These are phyloP conservation scores for Drosophila suzukii DNA, from an alignment of 1,140 invertebrate species.

Conservation along the genomic window DNA sequence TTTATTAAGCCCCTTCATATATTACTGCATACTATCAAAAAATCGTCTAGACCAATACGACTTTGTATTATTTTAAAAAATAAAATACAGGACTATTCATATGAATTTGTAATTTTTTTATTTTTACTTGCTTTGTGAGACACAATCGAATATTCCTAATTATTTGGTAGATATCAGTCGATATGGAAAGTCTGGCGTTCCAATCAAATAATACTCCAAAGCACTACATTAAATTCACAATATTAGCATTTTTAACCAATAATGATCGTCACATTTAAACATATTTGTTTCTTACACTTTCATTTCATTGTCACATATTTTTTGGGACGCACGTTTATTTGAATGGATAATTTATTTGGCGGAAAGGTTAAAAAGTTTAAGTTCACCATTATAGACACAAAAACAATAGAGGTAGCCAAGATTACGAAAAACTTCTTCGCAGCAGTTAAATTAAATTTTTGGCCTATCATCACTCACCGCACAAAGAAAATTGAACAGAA, in stretches of 20 bases:
- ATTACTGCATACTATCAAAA: neutral
- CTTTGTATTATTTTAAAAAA: too few relatives aligned
- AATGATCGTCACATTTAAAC: too few relatives aligned
- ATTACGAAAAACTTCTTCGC: neutral
- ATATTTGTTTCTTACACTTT: neutral
- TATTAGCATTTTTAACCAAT: too few relatives aligned
- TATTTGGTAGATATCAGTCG: too few relatives aligned
- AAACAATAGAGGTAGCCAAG: neutral
- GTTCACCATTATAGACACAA: neutral
- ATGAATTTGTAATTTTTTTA: neutral
- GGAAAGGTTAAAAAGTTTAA: too few relatives aligned
- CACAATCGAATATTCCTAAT: too few relatives aligned
- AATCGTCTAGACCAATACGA: neutral
- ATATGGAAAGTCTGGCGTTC: too few relatives aligned
- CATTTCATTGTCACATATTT: neutral
- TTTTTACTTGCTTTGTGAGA: neutral
- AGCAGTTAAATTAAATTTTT: neutral
- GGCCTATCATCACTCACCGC: constrained; percentile 52
- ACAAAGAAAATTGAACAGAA: constrained; percentile 65
- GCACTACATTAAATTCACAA: neutral
- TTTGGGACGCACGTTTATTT: too few relatives aligned
- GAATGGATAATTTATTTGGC: too few relatives aligned
- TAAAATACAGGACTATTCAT: too few relatives aligned
- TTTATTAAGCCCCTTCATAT: neutral
- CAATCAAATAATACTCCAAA: neutral